These are phyloP conservation scores for Keiferia lycopersicella DNA, from an alignment of 2,888 invertebrate species.

Conservation along the genomic window DNA sequence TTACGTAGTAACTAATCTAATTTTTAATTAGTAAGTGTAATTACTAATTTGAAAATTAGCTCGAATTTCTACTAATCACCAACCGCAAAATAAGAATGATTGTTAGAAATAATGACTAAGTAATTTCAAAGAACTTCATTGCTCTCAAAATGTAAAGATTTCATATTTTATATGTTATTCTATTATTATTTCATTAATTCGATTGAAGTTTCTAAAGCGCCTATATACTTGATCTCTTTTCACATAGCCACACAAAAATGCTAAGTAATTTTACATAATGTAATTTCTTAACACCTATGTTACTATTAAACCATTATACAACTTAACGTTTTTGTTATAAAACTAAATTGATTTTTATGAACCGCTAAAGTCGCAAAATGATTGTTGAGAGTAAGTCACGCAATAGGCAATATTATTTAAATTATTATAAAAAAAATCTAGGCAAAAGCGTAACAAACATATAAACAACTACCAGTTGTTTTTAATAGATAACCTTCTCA, in stretches of 20 bases:
- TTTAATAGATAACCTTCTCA: too few relatives aligned
- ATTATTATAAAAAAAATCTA: background rate
- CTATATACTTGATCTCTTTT: background rate
- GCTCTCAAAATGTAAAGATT: background rate
- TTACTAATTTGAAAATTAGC: constrained; percentile 54
- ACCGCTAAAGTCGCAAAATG: constrained; percentile 15
- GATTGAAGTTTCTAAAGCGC: background rate
- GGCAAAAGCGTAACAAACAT: background rate
- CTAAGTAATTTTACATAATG: constrained; percentile 11
- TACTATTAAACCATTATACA: background rate
- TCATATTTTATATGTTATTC: background rate
- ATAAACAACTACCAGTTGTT: background rate
- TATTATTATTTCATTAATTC: background rate
- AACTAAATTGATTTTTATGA: constrained; percentile 26
- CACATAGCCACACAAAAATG: background rate
- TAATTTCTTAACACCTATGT: constrained; percentile 22
- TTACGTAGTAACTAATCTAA: constrained; percentile 38
- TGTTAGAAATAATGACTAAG: constrained; percentile 43
- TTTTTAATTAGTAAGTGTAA: constrained; percentile 51
- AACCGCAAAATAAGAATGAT: constrained; percentile 41
- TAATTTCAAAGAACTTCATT: constrained; percentile 38
- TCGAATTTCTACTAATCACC: constrained; percentile 38
- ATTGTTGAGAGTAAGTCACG: constrained; percentile 20
- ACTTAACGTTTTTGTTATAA: background rate
- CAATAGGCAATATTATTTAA: constrained; percentile 22